These are phyloP conservation scores for Podarcis siculus DNA, from an alignment of 2,797 vertebrate species.

Conservation along the genomic window DNA sequence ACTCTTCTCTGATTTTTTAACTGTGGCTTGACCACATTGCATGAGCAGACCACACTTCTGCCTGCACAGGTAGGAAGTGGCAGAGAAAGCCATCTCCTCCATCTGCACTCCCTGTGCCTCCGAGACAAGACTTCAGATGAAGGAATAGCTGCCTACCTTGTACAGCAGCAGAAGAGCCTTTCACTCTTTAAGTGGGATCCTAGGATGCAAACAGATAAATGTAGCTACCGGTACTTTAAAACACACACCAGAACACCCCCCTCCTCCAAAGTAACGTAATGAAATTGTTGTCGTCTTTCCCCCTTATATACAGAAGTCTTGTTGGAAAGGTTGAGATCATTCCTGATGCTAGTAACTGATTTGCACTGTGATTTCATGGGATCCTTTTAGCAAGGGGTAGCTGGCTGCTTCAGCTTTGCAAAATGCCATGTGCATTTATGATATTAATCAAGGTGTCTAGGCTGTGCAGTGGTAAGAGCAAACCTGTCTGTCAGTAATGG, in stretches of 20 bases:
- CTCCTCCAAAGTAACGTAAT: neutral
- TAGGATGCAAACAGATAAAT: neutral
- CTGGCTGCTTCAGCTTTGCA: neutral
- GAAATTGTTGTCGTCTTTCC: neutral
- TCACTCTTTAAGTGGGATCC: neutral
- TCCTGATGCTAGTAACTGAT: neutral
- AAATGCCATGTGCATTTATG: neutral
- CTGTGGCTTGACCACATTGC: neutral
- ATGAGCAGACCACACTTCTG: neutral
- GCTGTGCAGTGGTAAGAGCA: neutral
- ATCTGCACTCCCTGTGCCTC: neutral
- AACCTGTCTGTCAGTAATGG: neutral
- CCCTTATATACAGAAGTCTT: neutral
- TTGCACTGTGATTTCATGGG: neutral
- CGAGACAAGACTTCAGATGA: neutral
- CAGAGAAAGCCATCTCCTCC: neutral
- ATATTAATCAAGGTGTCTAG: neutral
- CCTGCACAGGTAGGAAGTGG: too few species aligned
- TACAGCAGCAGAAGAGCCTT: neutral
- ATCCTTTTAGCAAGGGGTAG: neutral
- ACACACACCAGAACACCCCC: neutral
- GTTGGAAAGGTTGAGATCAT: neutral
- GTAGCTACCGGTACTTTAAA: neutral
- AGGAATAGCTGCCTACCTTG: neutral
- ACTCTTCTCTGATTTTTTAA: too few species aligned